Evolutionary conservation across 2,113 vertebrate species (phyloP).

Genomic region (Chamaea fasciata): DNA sequence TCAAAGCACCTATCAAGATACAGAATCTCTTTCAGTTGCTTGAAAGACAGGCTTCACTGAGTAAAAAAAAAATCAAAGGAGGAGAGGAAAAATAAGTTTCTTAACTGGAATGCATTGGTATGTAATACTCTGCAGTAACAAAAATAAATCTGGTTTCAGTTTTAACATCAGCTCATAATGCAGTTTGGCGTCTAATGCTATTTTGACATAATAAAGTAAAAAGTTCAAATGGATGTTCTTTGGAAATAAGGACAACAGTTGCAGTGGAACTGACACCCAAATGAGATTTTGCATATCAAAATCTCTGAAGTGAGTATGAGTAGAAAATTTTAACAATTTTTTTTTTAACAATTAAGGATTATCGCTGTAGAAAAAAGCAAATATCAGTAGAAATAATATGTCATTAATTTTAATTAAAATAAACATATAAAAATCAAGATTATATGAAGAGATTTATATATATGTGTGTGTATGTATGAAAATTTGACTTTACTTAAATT

Average conservation of each 20-base stretch:
- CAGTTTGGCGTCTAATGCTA: background rate
- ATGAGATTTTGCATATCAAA: background rate
- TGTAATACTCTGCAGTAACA: background rate
- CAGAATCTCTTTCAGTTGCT: background rate
- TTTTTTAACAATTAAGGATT: background rate
- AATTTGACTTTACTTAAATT: background rate
- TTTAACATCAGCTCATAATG: background rate
- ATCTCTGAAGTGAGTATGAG: background rate
- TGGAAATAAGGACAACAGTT: background rate
- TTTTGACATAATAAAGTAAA: background rate
- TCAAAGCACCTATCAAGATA: background rate
- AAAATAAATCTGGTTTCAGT: background rate
- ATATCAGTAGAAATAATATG: background rate
- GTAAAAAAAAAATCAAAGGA: background rate
- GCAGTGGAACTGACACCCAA: background rate
- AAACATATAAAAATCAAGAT: background rate
- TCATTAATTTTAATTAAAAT: background rate
- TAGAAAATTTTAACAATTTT: no score
- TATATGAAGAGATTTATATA: background rate
- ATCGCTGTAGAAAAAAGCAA: background rate
- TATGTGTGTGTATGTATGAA: background rate
- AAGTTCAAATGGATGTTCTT: background rate
- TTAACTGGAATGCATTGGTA: background rate
- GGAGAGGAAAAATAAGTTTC: background rate
- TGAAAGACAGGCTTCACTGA: background rate